These are phyloP conservation scores for Muntiacus muntjak DNA, from an alignment of 2,113 vertebrate species.

Conservation along the genomic window DNA sequence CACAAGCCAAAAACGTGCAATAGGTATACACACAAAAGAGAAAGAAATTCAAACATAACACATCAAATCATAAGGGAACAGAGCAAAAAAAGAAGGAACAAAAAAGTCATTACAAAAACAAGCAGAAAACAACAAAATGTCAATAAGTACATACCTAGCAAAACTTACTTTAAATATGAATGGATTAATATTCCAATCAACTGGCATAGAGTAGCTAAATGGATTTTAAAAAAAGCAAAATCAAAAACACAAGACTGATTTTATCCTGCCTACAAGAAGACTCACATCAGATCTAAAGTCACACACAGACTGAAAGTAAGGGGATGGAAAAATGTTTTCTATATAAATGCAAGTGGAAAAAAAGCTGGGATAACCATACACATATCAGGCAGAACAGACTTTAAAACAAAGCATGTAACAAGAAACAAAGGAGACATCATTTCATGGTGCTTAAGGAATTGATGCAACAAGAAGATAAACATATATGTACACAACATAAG, in stretches of 20 bases:
- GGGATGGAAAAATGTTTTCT: background rate
- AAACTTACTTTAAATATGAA: background rate
- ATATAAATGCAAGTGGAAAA: background rate
- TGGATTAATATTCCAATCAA: background rate
- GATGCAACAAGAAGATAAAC: background rate
- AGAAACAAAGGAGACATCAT: background rate
- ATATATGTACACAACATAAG: background rate
- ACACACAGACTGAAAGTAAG: background rate
- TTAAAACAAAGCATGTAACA: background rate
- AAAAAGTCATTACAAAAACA: background rate
- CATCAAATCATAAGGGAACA: background rate
- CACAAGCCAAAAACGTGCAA: background rate
- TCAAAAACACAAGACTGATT: background rate
- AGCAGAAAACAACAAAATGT: background rate
- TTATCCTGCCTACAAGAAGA: background rate
- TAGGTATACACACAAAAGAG: background rate
- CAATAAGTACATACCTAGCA: background rate
- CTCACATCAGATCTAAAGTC: background rate
- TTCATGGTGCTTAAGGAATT: background rate
- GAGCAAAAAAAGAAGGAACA: background rate
- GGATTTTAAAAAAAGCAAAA: background rate
- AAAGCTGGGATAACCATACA: background rate
- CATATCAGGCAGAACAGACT: background rate
- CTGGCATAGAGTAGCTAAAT: background rate
- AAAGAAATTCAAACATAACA: background rate